Evolutionary conservation across 2,888 invertebrate species (phyloP).

Genomic region (Apodemia hepburni): DNA sequence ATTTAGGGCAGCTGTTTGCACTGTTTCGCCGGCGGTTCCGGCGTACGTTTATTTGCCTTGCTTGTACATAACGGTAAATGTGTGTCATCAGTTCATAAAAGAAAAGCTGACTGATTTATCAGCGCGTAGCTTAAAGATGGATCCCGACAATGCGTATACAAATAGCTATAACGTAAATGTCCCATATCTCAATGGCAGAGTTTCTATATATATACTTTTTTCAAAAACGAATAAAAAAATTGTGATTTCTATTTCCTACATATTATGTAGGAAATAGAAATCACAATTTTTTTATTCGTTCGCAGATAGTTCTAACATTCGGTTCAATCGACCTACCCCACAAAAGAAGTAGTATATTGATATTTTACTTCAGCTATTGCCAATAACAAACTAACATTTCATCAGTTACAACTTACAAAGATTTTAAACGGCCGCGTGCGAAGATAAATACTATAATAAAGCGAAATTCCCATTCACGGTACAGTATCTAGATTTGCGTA

Average conservation of each 20-base stretch:
- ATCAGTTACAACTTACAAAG: slow-evolving; percentile 4
- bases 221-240: too few species aligned
- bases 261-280: too few species aligned
- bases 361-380: neutral
- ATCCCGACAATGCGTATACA: too few species aligned
- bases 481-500: slow-evolving; percentile 27
- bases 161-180: too few species aligned
- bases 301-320: too few species aligned
- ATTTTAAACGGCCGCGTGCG: slow-evolving; percentile 17
- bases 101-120: neutral
- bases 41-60: neutral
- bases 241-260: too few species aligned
- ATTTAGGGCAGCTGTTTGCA: slow-evolving; percentile 4
- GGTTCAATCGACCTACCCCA: too few species aligned
- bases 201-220: too few species aligned
- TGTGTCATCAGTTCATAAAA: slow-evolving; percentile 3
- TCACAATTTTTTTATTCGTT: too few species aligned
- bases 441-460: slow-evolving; percentile 26
- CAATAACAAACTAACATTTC: neutral
- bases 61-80: neutral
- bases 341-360: too few species aligned
- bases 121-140: neutral
- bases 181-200: too few species aligned
- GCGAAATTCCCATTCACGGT: slow-evolving; percentile 26
- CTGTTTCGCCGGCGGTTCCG: slow-evolving; percentile 1